Base-by-base conservation (phyloP, 2,888 invertebrate species). In the Allacma fusca region DNA sequence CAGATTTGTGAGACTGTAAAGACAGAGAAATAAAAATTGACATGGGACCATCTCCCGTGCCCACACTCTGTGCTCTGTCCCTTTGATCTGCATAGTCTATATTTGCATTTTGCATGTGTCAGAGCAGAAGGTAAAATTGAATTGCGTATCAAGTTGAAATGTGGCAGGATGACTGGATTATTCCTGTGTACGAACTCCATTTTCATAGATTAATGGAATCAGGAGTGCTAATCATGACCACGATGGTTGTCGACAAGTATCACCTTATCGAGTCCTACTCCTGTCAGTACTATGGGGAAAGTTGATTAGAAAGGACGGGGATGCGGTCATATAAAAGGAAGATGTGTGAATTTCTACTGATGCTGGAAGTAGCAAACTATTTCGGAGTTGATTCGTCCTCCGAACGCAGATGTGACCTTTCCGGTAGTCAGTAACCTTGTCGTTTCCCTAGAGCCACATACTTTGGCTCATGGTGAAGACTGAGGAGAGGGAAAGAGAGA, bases 341-440 rank as follows among this genome's bases (percentile, higher is more conserved):
- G 50, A 50, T 50, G 19, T 50, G 50, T 50, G 50, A 50, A 50
- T 50, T 50, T 16, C 4, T 13, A 9, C 2, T 1, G 50, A 50
- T 19, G 50, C 50, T 50, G 7, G 16, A 50, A 50, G 9, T 50
- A 50, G 16, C 50, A 50, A 50, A 50, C 50, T 50, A 50, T 50
- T n/a, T 50, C 16, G 7, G 50, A 50, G 50, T 50, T 50, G 4
- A 34, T 34, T 34, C 34, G 34, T 34, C 34, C 34, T 34, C 5
- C 9, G 50, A 50, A 50, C 4, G 50, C 50, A 50, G 50, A 50
- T 50, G 50, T 50, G 50, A 50, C 50, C 50, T 50, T 50, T 12
- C 9, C 16, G n/a, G 4, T 50, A 50, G n/a, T 13, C 50, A 50
- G 2, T 50, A 50, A n/a, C 50, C 50, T 13, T 50, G 16, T 16